Evolutionary conservation across 2,113 vertebrate genomes (phyloP), one percentile per base, ranked within the genome.

Genomic region (Colinus virginianus): DNA sequence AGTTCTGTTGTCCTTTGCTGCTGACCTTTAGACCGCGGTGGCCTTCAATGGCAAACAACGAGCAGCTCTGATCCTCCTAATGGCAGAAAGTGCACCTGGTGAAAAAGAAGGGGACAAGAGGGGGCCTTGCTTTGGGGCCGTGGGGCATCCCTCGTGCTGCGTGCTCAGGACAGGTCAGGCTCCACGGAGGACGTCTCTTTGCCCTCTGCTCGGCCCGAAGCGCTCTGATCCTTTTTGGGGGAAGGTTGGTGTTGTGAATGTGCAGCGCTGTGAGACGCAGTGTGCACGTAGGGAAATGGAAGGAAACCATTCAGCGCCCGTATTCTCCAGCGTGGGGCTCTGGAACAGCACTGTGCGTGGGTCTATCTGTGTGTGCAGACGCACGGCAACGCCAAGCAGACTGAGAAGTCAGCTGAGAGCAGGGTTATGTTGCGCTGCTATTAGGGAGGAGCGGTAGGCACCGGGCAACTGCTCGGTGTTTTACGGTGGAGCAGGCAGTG

Each of bases 381-480:
- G 9, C 21, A 34, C 38, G 40, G 19, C 64, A 16, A 53, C 36
- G 12, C 45, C 13, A 3, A 5, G 7, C 38, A 36, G 32, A 34
- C 78, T 13, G 56, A 45, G 40, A 13, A n/a, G 46, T 1, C 4
- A 4, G 28, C 6, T 3, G 36, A 6, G 68, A 23, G 42, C 64
- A 25, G 28, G 1, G n/a, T 2, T 6, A 1, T 9, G 5, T 14
- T 79, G 95, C 94, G 94, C 95, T 9, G 84, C 95, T 96, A 96
- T 67, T 96, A 62, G 86, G 69, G 62, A 90, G 90, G 32, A 32
- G 90, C 32, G 94, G 96, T 96, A 96, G 53, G 45, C 21, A 6
- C 43, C 4, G 94, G 8, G 92, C 93, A 12, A 3, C 51, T 87
- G 51, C 15, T 93, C 63, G 90, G 88, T 79, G 78, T 8, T 94